A percentile compares a stretch with the other conserved stretches of the same genome.
These are phyloP conservation scores for Steatocranus sp. DNA, from an alignment of 2,797 vertebrate genomes.

Conservation along the genomic window DNA sequence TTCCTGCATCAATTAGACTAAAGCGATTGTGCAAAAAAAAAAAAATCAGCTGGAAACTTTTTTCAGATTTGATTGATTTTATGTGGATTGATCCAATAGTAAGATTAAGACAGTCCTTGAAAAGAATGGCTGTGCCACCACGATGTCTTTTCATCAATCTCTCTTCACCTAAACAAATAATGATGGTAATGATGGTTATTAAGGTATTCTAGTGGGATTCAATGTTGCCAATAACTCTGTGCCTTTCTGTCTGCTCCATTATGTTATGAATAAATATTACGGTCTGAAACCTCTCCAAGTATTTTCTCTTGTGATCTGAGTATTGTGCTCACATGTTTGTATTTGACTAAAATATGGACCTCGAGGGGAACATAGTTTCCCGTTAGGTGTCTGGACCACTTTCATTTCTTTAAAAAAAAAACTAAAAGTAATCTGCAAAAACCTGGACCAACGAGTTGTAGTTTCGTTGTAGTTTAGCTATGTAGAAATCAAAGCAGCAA, in stretches of 20 bases:
- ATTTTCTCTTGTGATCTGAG: not conserved
- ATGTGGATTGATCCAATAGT: not conserved
- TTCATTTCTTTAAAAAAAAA: not conserved
- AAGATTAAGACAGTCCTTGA: not conserved
- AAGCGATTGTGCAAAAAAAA: not conserved
- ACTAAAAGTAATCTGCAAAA: not conserved
- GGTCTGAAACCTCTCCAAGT: not conserved
- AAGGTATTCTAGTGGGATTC: not conserved
- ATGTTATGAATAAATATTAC: not conserved
- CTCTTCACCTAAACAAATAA: not conserved
- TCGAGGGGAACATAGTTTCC: not conserved
- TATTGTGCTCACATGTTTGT: not conserved
- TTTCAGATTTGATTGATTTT: not conserved
- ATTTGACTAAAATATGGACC: not conserved
- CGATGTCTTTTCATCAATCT: not conserved
- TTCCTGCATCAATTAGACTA: not conserved
- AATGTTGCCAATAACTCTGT: not conserved
- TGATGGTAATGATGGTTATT: constrained; percentile 17
- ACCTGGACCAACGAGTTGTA: not conserved
- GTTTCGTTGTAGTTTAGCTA: not conserved
- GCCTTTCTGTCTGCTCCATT: not conserved
- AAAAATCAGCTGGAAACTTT: not conserved
- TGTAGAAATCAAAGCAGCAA: not conserved
- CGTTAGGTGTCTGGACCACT: not conserved
- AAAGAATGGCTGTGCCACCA: not conserved